Base-by-base conservation (phyloP, 2,797 vertebrate genomes). In the Fringilla coelebs region DNA sequence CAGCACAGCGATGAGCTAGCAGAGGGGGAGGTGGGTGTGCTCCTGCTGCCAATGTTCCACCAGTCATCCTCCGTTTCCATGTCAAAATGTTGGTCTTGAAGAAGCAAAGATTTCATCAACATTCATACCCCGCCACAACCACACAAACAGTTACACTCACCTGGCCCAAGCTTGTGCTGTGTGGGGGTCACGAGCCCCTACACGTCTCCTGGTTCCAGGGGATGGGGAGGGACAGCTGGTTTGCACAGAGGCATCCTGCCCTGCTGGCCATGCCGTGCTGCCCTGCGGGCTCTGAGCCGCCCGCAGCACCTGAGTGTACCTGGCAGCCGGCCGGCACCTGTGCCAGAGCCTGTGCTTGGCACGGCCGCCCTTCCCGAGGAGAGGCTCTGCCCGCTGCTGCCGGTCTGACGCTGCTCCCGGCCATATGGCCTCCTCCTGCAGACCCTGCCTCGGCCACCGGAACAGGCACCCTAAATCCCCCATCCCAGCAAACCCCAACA, bases 401-500 rank as follows among this genome's bases (percentile, higher is more conserved):
- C 61, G 17, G 88, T 83, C 94, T 93, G 82, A 85, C 18, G 40
- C 91, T 94, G 92, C 88, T 92, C 55, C 89, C 1, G 22, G 86
- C 94, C 96, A 97, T 97, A 96, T 97, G 95, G 95, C 78, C 84
- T 63, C 51, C 73, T 85, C 88, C 38, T 3, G 49, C 89, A 26
- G 5, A n/a, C 40, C 75, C 74, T 73, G 75, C 88, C 87, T 52
- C 4, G 2, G 58, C 58, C 3, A 1, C 26, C 5, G 0, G 61
- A 71, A 45, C 22, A 36, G 40, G 34, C 3, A 8, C 60, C 71
- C 71, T 15, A 48, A 70, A 93, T 85, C 40, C 28, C 88, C 55
- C 61, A 34, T 6, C 75, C 36, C 68, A 51, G 55, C 32, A 38
- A 41, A 61, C 40, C 38, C 34, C 77, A 46, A 12, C 29, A 31